Base-by-base conservation (phyloP, 92 coral and sea anemone genomes). In the Epizoanthus illoricatus region DNA sequence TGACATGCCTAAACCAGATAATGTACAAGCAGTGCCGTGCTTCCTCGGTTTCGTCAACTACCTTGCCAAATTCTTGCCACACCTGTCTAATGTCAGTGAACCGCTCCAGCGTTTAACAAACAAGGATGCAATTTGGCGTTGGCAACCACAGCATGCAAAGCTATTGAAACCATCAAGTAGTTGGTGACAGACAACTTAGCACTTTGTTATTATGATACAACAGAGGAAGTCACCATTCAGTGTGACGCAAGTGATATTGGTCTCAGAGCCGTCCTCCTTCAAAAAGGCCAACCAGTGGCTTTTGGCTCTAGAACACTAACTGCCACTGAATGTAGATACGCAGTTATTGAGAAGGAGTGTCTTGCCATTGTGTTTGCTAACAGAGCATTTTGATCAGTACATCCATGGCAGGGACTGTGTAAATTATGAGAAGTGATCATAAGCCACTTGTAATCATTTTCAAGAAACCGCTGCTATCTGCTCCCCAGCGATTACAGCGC, bases 1-100 rank as follows among this genome's bases (percentile, higher is more conserved):
- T 39, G 78, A 86, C 49, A 86, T 86, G 89, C 89, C 83, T 42
- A 72, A 33, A 63, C 75, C 79, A 21, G 72, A 67, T 58, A 45
- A 47, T 28, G 71, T 84, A 4, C 66, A 74, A 74, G 87, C 82
- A 41, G 87, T 84, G 41, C 87, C 72, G 75, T 64, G 81, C 21
- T 64, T 68, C 13, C 43, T 85, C 87, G n/a, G n/a, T n/a, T n/a
- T n/a, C n/a, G n/a, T n/a, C n/a, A n/a, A n/a, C n/a, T n/a, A n/a
- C n/a, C n/a, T n/a, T n/a, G n/a, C n/a, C n/a, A n/a, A n/a, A n/a
- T n/a, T n/a, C n/a, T n/a, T n/a, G n/a, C n/a, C n/a, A 41, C 87
- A 83, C 62, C 45, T 83, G 15, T 72, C 85, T 36, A 75, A 80
- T 18, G 81, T 71, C 45, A 62, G 79, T 18, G 80, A 80, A 33